Conservation (phyloP, 2,888 invertebrate genomes). For the Dendrolimus pini region DNA sequence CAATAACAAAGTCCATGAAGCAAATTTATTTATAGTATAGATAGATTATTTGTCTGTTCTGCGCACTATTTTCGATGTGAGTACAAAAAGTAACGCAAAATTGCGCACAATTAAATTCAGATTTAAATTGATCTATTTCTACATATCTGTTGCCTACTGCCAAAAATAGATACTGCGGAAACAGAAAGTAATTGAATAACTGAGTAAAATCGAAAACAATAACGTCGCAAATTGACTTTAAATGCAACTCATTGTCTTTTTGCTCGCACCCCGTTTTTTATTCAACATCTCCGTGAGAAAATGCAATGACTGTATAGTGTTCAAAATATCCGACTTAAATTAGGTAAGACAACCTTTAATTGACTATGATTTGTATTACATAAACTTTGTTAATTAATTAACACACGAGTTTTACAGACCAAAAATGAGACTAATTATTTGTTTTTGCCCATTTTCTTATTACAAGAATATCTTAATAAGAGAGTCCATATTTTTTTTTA, state of each 20-base stretch:
- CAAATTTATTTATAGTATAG: too few relatives aligned
- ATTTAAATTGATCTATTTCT: background rate
- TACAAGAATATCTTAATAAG: too few relatives aligned
- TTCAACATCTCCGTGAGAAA: constrained; percentile 32
- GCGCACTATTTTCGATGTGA: background rate
- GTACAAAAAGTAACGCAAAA: background rate
- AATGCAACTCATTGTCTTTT: constrained; percentile 27
- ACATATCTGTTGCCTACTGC: background rate
- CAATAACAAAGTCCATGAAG: too few relatives aligned
- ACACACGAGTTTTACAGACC: too few relatives aligned
- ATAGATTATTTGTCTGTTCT: background rate
- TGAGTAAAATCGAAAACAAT: constrained; percentile 19
- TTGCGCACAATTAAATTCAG: background rate
- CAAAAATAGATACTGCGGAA: constrained; percentile 3
- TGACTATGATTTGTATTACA: too few relatives aligned
- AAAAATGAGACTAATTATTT: too few relatives aligned
- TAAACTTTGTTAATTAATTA: too few relatives aligned
- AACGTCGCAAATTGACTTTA: constrained; percentile 14
- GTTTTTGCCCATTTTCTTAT: too few relatives aligned
- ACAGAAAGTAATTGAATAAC: constrained; percentile 28
- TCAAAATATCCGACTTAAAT: background rate
- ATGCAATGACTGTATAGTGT: constrained; percentile 23
- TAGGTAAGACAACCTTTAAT: too few relatives aligned
- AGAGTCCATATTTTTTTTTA: too few relatives aligned
- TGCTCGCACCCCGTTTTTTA: constrained; percentile 11